phyloP scores from a whole-genome alignment of 2,113 vertebrate species.

The Oxyura jamaicensis region DNA sequence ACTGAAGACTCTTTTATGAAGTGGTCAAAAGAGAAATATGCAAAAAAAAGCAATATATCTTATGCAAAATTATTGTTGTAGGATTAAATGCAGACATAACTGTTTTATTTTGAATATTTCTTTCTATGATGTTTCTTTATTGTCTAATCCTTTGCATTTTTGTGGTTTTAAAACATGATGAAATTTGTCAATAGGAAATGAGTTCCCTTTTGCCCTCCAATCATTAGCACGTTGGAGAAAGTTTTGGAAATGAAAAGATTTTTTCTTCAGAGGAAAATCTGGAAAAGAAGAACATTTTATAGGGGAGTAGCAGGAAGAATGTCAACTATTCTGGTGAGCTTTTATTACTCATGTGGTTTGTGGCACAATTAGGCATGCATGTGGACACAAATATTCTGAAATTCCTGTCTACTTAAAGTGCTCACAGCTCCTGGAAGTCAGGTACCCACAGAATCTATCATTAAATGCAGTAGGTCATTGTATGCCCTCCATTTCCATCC shows the following conservation, averaged over 20 bases:
- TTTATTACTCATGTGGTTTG: conserved; percentile 7
- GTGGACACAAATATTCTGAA: conserved; percentile 1
- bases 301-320: conserved; percentile 16
- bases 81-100: conserved; percentile 43
- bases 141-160: conserved; percentile 64
- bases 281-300: not conserved
- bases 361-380: not conserved
- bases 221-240: not conserved
- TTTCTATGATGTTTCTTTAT: conserved; percentile 43
- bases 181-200: conserved; percentile 43
- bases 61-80: conserved; percentile 18
- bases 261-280: conserved; percentile 34
- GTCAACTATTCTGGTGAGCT: conserved; percentile 21
- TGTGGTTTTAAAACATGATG: conserved; percentile 57
- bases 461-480: not conserved
- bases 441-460: not conserved
- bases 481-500: not conserved
- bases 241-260: conserved; percentile 11
- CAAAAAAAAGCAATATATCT: not conserved
- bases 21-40: conserved; percentile 36
- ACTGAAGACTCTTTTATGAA: conserved; percentile 13
- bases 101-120: conserved; percentile 50
- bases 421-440: not conserved
- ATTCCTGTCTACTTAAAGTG: not conserved
- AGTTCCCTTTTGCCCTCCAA: conserved; percentile 38